phyloP scores from a whole-genome alignment of 1,140 invertebrate genomes.

The Sinella curviseta region DNA sequence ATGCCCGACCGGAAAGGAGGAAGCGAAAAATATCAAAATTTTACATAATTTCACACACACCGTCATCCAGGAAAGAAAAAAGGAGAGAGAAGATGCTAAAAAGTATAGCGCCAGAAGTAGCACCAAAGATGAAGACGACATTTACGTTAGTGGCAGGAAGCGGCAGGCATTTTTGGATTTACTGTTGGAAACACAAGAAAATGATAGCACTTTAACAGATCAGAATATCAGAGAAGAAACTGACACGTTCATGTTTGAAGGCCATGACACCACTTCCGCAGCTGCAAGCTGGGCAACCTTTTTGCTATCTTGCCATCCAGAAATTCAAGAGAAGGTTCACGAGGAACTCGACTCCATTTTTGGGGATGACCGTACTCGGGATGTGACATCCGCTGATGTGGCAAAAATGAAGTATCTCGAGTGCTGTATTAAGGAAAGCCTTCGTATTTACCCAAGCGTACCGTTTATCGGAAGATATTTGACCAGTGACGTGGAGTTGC shows the following conservation, averaged over 20 bases:
- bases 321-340: slow-evolving; percentile 71
- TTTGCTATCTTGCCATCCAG: slow-evolving; percentile 75
- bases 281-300: slow-evolving; percentile 83
- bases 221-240: slow-evolving; percentile 77
- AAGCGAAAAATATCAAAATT: slow-evolving; percentile 71
- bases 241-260: slow-evolving; percentile 83
- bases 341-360: slow-evolving; percentile 78
- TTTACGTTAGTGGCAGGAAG: slow-evolving; percentile 55
- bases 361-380: slow-evolving; percentile 66
- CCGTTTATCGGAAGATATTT: slow-evolving; percentile 62
- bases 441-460: slow-evolving; percentile 66
- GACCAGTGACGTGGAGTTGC: slow-evolving; percentile 57
- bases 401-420: slow-evolving; percentile 81
- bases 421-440: slow-evolving; percentile 72
- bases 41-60: slow-evolving; percentile 82
- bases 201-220: slow-evolving; percentile 57
- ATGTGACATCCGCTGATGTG: slow-evolving; percentile 76
- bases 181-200: slow-evolving; percentile 62
- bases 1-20: slow-evolving; percentile 72
- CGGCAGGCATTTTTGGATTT: slow-evolving; percentile 78
- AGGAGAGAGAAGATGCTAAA: slow-evolving; percentile 54
- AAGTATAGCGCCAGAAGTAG: slow-evolving; percentile 53
- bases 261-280: slow-evolving; percentile 88
- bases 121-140: slow-evolving; percentile 31
- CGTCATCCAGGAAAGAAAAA: slow-evolving; percentile 75